These are phyloP conservation scores for Acanthosepion lycidas DNA, from an alignment of 2,888 invertebrate genomes.

Conservation along the genomic window DNA sequence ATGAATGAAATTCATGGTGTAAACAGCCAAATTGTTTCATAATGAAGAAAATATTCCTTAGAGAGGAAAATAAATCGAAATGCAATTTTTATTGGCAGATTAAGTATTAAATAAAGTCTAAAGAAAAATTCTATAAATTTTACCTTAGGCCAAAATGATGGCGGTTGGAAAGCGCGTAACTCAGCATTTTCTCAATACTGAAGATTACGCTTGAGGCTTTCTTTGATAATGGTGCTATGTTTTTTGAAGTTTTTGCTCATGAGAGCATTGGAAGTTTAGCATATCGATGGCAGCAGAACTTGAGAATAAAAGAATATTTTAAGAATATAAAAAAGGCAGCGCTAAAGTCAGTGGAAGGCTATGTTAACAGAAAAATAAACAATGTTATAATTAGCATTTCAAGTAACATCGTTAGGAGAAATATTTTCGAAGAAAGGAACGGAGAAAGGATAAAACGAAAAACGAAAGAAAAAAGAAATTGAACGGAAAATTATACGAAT, in stretches of 20 bases:
- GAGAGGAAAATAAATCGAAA: background rate
- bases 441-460: too few species aligned
- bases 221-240: background rate
- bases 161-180: background rate
- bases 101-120: background rate
- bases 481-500: too few species aligned
- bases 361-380: too few species aligned
- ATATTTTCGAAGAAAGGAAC: too few species aligned
- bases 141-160: background rate
- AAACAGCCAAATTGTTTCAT: background rate
- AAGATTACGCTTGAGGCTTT: background rate
- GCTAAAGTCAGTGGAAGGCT: too few species aligned
- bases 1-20: background rate
- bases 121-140: background rate
- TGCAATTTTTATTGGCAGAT: constrained; percentile 16
- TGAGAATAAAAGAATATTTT: background rate
- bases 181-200: background rate
- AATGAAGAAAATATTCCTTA: background rate
- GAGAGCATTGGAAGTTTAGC: background rate
- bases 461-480: too few species aligned
- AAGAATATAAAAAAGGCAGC: background rate
- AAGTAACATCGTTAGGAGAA: too few species aligned
- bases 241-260: background rate
- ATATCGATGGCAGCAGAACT: background rate
- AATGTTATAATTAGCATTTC: too few species aligned